Base-by-base conservation (phyloP, 2,888 invertebrate species). In the Abrostola tripartita region DNA sequence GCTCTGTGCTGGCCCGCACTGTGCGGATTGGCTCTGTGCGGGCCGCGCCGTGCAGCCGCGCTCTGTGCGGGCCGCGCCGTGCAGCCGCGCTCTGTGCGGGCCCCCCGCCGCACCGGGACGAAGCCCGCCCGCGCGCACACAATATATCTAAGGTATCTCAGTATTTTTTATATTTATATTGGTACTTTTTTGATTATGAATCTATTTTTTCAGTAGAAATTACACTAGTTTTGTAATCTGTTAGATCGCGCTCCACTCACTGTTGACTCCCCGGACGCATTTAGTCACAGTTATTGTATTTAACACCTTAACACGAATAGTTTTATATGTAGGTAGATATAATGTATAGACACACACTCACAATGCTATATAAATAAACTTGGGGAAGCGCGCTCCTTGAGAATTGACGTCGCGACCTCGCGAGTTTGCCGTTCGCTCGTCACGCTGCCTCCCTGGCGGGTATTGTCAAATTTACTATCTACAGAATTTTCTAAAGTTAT, bases 101-200 rank as follows among this genome's bases (percentile, higher is more conserved):
- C 68, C 77, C 78, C 4, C 24, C 24, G 37, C 57, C 35, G 10
- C 24, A 42, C 78, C 81, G 78, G 75, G 75, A 68, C 68, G 61
- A 72, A 68, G 78, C 82, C 83, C 85, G 85, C 87, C 86, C 88
- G 86, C 89, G 88, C 90, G 87, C 88, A 85, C 87, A 83, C 86
- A 81, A 89, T 90, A 88, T 76, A 79, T 79, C 79, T 79, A 79
- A 79, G 76, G 83, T 88, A 93, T 91, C 93, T 94, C 93, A 84
- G 92, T 93, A 92, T 92, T 88, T 90, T 90, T 90, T 89, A 91
- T 90, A 92, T 92, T 93, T 94, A 95, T 94, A 93, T 96, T 96
- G 96, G 96, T 96, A 96, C 96, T 95, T 96, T 96, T 92, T 96
- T 95, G 95, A 95, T 95, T 95, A 95, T 95, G 94, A 94, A 91